Conservation (phyloP, 1,140 invertebrate genomes). For the Cydia fagiglandana region DNA sequence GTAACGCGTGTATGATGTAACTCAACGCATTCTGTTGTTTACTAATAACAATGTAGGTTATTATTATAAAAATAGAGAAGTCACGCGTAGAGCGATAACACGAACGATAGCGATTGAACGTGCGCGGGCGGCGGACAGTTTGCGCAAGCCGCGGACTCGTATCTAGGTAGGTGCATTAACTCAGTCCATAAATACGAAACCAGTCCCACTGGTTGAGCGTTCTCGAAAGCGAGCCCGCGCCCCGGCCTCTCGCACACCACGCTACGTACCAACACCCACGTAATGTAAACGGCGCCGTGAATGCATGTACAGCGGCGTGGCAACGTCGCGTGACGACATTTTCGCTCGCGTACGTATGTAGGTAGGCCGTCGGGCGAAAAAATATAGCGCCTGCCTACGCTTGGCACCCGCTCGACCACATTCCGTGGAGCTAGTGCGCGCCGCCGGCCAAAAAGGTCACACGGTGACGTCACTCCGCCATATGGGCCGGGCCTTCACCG, state of each 20-base stretch:
- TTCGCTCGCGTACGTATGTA: conserved; percentile 79
- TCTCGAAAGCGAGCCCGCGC: conserved; percentile 72
- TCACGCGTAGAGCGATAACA: conserved; percentile 59
- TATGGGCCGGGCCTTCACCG: conserved; percentile 64
- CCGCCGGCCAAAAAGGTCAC: conserved; percentile 74
- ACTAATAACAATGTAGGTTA: conserved; percentile 60
- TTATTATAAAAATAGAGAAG: conserved; percentile 54
- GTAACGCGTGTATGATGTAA: conserved; percentile 37
- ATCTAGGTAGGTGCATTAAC: conserved; percentile 76
- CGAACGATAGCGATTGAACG: conserved; percentile 52
- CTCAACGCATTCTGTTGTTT: conserved; percentile 50
- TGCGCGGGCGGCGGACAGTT: conserved; percentile 51
- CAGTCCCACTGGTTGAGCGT: conserved; percentile 73
- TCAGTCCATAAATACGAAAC: conserved; percentile 76
- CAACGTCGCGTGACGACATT: conserved; percentile 80
- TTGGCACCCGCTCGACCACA: conserved; percentile 73
- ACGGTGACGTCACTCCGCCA: conserved; percentile 71
- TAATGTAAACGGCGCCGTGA: conserved; percentile 65
- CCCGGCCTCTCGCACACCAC: conserved; percentile 68
- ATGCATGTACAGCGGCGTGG: conserved; percentile 70
- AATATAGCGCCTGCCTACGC: conserved; percentile 78
- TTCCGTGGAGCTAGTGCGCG: conserved; percentile 64
- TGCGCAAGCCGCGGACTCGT: conserved; percentile 71
- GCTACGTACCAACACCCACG: conserved; percentile 69
- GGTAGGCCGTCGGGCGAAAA: conserved; percentile 77